Percentiles rank a stretch among this genome's conserved stretches.
phyloP scores from a whole-genome alignment of 2,113 vertebrate species.

The Cephalopterus ornatus region DNA sequence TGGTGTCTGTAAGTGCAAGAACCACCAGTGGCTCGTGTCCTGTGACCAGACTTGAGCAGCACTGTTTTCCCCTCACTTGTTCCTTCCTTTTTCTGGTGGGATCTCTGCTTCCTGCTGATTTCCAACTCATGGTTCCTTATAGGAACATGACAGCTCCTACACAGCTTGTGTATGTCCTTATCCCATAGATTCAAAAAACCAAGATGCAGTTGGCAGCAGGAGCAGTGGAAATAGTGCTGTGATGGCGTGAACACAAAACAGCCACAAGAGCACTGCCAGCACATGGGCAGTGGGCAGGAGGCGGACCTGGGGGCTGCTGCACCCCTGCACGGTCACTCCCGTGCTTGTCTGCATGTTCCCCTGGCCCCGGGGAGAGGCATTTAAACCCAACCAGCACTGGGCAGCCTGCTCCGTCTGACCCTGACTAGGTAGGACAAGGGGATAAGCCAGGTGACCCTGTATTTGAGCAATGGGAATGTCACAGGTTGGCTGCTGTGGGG shows the following conservation, averaged over 20 bases:
- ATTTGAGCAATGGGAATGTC: fast-evolving
- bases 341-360: fast-evolving
- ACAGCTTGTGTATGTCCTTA: not conserved
- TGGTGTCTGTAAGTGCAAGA: not conserved
- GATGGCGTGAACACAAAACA: not conserved
- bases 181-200: slow-evolving; percentile 13
- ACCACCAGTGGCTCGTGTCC: fast-evolving
- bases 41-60: not conserved
- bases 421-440: not conserved
- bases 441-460: fast-evolving
- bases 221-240: slow-evolving; percentile 13
- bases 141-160: not conserved
- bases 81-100: not conserved
- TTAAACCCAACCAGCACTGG: not conserved
- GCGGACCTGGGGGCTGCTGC: too few species aligned
- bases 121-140: not conserved
- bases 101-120: not conserved
- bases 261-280: slow-evolving; percentile 34
- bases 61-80: not conserved
- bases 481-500: not conserved
- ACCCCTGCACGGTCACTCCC: not conserved
- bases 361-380: too few species aligned
- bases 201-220: not conserved
- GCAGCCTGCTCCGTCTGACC: not conserved
- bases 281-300: fast-evolving